phyloP scores from a whole-genome alignment of 2,113 vertebrate genomes.

The Dromiciops gliroides region DNA sequence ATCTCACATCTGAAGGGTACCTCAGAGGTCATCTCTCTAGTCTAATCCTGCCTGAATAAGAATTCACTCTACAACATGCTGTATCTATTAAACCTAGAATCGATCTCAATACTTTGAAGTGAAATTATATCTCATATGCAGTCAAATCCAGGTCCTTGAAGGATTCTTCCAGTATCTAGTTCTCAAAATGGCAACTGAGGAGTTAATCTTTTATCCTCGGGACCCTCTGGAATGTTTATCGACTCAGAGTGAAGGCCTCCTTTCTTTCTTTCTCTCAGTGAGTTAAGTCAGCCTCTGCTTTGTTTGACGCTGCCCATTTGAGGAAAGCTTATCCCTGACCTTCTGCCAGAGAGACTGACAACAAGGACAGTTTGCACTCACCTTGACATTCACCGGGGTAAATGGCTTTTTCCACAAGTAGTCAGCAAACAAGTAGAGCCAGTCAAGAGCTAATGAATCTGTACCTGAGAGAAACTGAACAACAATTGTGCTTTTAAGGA shows the following conservation, averaged over 20 bases:
- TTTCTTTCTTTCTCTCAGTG: constrained; percentile 83
- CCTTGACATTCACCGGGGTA: constrained; percentile 98
- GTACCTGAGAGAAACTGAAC: constrained; percentile 86
- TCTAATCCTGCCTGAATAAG: background rate
- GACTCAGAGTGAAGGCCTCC: constrained; percentile 82
- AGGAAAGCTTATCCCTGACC: constrained; percentile 93
- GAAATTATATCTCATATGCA: background rate
- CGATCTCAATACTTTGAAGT: background rate
- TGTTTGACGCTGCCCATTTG: constrained; percentile 92
- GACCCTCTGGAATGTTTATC: constrained; percentile 86
- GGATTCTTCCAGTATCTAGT: constrained; percentile 22
- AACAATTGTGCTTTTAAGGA: constrained; percentile 87
- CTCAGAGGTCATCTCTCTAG: background rate
- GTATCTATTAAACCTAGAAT: background rate
- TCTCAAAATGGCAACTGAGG: constrained; percentile 63
- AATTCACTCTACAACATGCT: background rate
- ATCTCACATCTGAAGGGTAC: background rate
- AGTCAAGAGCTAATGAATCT: constrained; percentile 91
- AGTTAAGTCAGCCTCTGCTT: constrained; percentile 89
- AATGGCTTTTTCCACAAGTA: constrained; percentile 94
- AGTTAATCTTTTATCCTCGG: constrained; percentile 83
- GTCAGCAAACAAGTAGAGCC: constrained; percentile 90
- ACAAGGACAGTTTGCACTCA: constrained; percentile 92
- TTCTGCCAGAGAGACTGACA: constrained; percentile 94
- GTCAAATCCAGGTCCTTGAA: fast-evolving